Evolutionary conservation across 2,113 vertebrate species (phyloP), one percentile per base, ranked within the genome.

Genomic region (Cyanoderma ruficeps): DNA sequence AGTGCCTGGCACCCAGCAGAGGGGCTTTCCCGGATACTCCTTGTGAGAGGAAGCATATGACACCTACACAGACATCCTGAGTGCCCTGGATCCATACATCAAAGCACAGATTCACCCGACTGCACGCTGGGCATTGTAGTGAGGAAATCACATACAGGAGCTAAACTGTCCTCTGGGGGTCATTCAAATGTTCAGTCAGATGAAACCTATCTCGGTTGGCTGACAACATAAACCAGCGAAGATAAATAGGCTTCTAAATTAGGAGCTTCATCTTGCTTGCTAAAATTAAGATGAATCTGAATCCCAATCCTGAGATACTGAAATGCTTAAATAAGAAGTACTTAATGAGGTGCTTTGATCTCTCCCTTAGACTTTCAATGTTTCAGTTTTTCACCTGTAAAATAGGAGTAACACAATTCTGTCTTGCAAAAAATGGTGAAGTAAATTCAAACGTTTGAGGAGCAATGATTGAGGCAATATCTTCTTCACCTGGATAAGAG

Each of bases 201-300:
- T 68, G 83, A 81, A 92, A 93, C 83, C 19, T 70, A 15, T 50
- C 59, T 74, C 0, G 0, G 10, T 0, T 74, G 27, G 30, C 33
- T 94, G 89, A 95, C 83, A 94, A 78, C 15, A 92, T 61, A 93
- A 95, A 14, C 0, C 60, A 92, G 23, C 17, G 75, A 95, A 95
- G 80, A 94, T 70, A 89, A 95, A 97, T 92, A 72, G 60, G 21
- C 35, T 94, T 93, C 72, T 81, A 87, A 90, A 93, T 93, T n/a
- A 83, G 64, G 47, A 90, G 13, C 20, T 90, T 90, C 64, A 71
- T 1, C 39, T 83, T 59, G 15, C 35, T 63, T 65, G 23, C 35
- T 76, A 60, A 90, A 91, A 95, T 94, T 91, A 92, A 94, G 90
- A 83, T 90, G 56, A 92, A 93, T 89, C 13, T 67, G 52, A 63